Evolutionary conservation across 1,140 invertebrate genomes (phyloP).

Genomic region (Drosophila parvula): DNA sequence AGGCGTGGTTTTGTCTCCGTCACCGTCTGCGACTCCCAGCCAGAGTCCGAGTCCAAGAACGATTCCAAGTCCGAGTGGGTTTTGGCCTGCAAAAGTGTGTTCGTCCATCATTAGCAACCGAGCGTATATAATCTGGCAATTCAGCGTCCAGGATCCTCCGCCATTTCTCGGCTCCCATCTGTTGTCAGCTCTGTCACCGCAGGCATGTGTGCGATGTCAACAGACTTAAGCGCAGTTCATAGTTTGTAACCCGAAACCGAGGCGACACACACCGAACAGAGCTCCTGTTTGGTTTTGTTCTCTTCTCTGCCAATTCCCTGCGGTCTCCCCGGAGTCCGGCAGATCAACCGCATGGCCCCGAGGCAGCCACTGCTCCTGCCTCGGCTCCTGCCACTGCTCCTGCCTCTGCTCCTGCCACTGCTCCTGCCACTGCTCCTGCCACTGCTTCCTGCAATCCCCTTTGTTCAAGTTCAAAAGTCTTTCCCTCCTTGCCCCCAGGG

Average conservation of each 20-base stretch:
- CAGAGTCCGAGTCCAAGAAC: background rate
- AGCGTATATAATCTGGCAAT: slow-evolving; percentile 50
- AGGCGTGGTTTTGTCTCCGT: slow-evolving; percentile 30
- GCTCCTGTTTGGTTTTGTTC: background rate
- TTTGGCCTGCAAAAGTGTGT: background rate
- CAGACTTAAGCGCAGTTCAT: slow-evolving; percentile 52
- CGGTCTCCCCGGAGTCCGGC: background rate
- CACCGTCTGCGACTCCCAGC: no score
- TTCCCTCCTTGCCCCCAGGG: background rate
- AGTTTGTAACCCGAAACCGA: slow-evolving; percentile 48
- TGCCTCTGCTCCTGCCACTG: background rate
- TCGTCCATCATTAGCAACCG: slow-evolving; percentile 48
- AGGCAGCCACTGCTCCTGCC: background rate
- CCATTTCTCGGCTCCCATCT: background rate
- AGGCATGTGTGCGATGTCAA: slow-evolving; percentile 59
- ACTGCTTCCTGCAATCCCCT: background rate
- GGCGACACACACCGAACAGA: background rate
- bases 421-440: no score
- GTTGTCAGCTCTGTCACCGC: slow-evolving; percentile 16
- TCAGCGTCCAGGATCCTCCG: slow-evolving; percentile 10
- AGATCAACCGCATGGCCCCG: slow-evolving; percentile 28
- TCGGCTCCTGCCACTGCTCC: background rate
- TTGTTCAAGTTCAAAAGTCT: slow-evolving; percentile 64
- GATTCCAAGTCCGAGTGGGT: background rate
- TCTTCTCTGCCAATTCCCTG: slow-evolving; percentile 3